Conservation (phyloP, 2,888 invertebrate genomes). For the Eupithecia dodoneata region DNA sequence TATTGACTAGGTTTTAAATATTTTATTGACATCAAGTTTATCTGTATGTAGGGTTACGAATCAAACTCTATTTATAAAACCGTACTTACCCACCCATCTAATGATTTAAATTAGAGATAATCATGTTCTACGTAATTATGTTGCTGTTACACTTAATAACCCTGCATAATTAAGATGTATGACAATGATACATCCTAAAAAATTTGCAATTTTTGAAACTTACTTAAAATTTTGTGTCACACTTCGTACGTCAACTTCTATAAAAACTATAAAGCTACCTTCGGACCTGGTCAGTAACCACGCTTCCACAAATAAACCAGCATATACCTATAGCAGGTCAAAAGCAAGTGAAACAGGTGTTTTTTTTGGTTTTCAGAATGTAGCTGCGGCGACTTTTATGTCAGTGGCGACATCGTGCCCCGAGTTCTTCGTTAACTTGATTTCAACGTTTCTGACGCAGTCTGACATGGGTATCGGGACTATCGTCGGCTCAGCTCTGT, state of each 20-base stretch:
- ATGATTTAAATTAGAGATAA: neutral
- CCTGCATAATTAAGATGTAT: neutral
- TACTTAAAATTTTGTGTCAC: neutral
- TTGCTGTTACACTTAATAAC: neutral
- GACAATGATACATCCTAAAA: no score
- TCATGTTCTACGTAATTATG: neutral
- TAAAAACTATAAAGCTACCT: neutral
- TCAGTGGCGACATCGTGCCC: constrained; percentile 97
- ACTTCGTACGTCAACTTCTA: neutral
- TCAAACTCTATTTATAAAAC: neutral
- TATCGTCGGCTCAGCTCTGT: constrained; percentile 94
- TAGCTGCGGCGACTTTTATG: constrained; percentile 99
- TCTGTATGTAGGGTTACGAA: neutral
- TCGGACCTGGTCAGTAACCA: neutral
- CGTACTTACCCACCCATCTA: neutral
- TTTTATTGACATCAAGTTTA: neutral
- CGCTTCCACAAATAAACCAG: neutral
- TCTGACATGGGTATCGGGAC: constrained; percentile 95
- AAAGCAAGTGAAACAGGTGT: neutral
- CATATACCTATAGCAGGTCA: neutral
- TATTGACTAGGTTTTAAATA: neutral
- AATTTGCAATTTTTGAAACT: neutral
- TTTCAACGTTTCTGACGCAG: constrained; percentile 92
- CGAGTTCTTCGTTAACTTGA: constrained; percentile 95
- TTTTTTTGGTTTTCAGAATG: constrained; percentile 85